Base-by-base conservation (phyloP, 1,140 invertebrate genomes). In the Lethrus apterus region DNA sequence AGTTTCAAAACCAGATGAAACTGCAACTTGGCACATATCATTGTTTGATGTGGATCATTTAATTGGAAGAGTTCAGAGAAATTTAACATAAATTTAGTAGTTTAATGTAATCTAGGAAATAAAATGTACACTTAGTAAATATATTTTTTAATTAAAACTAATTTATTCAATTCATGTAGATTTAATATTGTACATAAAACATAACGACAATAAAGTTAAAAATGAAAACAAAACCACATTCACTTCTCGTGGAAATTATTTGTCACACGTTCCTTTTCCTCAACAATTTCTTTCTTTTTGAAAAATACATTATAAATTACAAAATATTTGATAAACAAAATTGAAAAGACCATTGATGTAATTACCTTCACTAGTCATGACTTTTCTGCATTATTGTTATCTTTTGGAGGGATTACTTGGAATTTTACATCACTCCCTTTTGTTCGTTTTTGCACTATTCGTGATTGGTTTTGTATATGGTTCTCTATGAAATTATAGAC, bases 351-450 rank as follows among this genome's bases (percentile, higher is more conserved):
- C 7, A 47, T 15, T 10, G 35, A 38, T 20, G 15, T 19, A 19
- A 48, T 18, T 15, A 30, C 29, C 15, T 14, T 19, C 13, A 41
- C 23, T 58, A 60, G 58, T 62, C 58, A 62, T 54, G 50, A 56
- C 8, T 17, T 36, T 13, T 41, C 50, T 11, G 35, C 29, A 8
- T 42, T 34, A 15, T 44, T 57, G 11, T 55, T n/a, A 24, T 46
- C 49, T 52, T 58, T 60, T 14, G 50, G 34, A 53, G 79, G 78
- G 14, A 74, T 20, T 41, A 80, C 67, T 59, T 73, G 76, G 54
- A 80, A 80, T 57, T 70, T 73, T 8, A 79, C 63, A 33, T 66
- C 68, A 20, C 61, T 66, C 17, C 73, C 74, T 60, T 78, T 78
- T 4, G 55, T 58, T 48, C 72, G 68, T 57, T 76, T 80, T 52